phyloP scores from a whole-genome alignment of 2,888 invertebrate genomes.

The Catocala fraxini region DNA sequence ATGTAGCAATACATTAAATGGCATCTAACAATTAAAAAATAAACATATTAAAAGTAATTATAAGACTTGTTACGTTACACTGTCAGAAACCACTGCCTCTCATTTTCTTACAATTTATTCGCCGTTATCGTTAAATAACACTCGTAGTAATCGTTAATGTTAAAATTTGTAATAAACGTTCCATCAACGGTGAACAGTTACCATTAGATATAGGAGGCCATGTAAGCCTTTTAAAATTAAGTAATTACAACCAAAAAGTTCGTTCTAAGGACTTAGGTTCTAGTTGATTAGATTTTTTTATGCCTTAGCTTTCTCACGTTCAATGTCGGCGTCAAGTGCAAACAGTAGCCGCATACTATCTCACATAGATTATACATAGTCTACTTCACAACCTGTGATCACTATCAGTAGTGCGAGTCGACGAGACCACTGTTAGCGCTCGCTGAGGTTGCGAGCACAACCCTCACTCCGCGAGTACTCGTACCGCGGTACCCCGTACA shows the following conservation, averaged over 20 bases:
- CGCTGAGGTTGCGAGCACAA: conserved; percentile 23
- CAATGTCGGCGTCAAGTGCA: conserved; percentile 52
- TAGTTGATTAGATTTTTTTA: conserved; percentile 72
- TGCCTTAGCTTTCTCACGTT: conserved; percentile 60
- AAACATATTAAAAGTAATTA: conserved; percentile 18
- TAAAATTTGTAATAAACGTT: conserved; percentile 82
- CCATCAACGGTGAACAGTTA: conserved; percentile 87
- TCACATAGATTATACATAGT: conserved; percentile 29
- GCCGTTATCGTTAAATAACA: conserved; percentile 74
- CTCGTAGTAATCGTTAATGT: conserved; percentile 79
- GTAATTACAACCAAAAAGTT: conserved; percentile 87
- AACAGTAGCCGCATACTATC: conserved; percentile 36
- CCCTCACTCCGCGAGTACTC: conserved; percentile 28
- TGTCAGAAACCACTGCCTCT: conserved; percentile 78
- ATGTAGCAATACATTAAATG: conserved; percentile 21
- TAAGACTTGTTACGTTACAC: conserved; percentile 62
- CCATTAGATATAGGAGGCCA: conserved; percentile 80
- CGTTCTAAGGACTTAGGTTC: conserved; percentile 87
- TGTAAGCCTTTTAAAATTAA: conserved; percentile 77
- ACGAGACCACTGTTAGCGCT: conserved; percentile 17
- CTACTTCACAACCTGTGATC: conserved; percentile 20
- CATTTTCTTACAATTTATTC: conserved; percentile 68
- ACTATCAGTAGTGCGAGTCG: conserved; percentile 12
- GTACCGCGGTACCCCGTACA: background rate
- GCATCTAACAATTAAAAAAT: conserved; percentile 33